Evolutionary conservation across 2,797 vertebrate species (phyloP).

Genomic region (Tokudaia muenninki): DNA sequence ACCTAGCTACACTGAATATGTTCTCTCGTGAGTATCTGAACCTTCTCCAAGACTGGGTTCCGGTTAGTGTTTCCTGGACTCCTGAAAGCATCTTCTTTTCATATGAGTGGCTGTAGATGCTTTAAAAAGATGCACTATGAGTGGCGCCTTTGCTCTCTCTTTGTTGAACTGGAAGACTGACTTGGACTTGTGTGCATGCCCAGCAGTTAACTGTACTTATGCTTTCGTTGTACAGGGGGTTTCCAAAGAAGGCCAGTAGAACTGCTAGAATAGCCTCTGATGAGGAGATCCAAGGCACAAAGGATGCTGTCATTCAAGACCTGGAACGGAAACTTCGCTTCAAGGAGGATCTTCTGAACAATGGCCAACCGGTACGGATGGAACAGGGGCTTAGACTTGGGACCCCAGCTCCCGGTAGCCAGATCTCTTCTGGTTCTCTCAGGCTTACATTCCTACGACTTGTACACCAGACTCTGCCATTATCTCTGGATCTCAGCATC

Average conservation of each 20-base stretch:
- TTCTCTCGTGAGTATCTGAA: not conserved
- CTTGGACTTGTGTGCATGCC: not conserved
- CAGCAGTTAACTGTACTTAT: not conserved
- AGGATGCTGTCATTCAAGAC: conserved; percentile 99
- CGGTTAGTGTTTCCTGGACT: not conserved
- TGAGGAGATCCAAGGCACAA: conserved; percentile 98
- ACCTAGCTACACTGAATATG: rapidly evolving
- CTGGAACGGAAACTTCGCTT: conserved; percentile 98
- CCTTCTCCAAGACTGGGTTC: not conserved
- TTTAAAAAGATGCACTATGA: not conserved
- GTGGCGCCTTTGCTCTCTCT: not conserved
- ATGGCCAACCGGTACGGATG: conserved; percentile 92
- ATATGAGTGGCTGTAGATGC: not conserved
- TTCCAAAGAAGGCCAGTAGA: conserved; percentile 91
- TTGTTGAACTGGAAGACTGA: not conserved
- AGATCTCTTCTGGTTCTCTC: not conserved
- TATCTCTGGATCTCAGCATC: not conserved
- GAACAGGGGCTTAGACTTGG: not conserved
- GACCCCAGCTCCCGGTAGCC: rapidly evolving
- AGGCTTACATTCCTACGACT: not conserved
- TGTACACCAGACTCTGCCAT: not conserved
- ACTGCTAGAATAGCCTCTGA: conserved; percentile 94
- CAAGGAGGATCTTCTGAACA: conserved; percentile 97
- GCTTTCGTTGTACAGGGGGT: conserved; percentile 87
- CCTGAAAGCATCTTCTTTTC: not conserved